Evolutionary conservation across 1,140 invertebrate species (phyloP).

Genomic region (Homarus americanus): DNA sequence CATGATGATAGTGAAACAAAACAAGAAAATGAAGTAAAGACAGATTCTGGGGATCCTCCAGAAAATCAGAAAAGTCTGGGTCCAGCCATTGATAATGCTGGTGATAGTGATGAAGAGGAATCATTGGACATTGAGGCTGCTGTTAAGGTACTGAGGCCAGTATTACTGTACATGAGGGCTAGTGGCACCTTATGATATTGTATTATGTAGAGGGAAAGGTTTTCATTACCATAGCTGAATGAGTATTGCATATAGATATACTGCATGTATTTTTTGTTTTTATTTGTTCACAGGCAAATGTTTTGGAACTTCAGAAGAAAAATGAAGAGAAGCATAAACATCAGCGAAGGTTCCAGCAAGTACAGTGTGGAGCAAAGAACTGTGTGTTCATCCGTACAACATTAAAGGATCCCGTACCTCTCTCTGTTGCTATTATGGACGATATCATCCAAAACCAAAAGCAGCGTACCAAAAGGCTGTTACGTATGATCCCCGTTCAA

Average conservation of each 20-base stretch:
- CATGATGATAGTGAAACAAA: background rate
- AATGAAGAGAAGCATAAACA: constrained; percentile 30
- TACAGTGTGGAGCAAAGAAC: constrained; percentile 41
- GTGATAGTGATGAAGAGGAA: constrained; percentile 15
- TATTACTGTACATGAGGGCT: too few relatives aligned
- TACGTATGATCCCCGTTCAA: constrained; percentile 59
- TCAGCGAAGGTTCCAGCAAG: constrained; percentile 42
- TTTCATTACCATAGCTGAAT: too few relatives aligned
- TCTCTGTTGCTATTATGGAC: constrained; percentile 58
- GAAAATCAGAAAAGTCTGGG: background rate
- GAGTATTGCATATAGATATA: too few relatives aligned
- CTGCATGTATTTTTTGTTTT: background rate
- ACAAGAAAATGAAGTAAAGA: background rate
- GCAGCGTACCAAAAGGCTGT: constrained; percentile 33
- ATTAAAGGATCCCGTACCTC: constrained; percentile 31
- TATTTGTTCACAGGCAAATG: constrained; percentile 36
- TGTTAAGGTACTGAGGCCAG: constrained; percentile 43
- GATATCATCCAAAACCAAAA: constrained; percentile 37
- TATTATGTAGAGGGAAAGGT: too few relatives aligned
- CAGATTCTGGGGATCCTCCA: background rate
- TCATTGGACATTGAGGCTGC: constrained; percentile 37
- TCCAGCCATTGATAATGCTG: background rate
- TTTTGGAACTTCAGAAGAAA: constrained; percentile 29
- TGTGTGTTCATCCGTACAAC: constrained; percentile 57
- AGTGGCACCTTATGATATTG: too few relatives aligned